phyloP scores from a whole-genome alignment of 2,113 vertebrate species.

The Cricetomys ansorgei region DNA sequence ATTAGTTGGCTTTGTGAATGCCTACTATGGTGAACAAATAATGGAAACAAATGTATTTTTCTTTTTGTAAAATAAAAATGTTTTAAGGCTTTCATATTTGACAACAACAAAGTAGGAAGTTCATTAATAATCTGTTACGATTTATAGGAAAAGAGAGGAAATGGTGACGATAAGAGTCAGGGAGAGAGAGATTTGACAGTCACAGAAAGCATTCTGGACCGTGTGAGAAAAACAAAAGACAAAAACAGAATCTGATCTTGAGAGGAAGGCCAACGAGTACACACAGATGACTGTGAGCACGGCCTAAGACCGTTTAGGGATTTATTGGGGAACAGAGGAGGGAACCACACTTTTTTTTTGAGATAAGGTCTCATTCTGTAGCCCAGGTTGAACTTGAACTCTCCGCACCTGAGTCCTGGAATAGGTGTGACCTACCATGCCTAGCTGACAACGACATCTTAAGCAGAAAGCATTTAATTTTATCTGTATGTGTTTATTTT shows the following conservation, averaged over 20 bases:
- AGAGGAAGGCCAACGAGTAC: background rate
- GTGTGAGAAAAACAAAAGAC: conserved; percentile 19
- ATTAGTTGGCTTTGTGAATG: background rate
- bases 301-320: background rate
- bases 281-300: background rate
- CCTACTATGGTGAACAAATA: conserved; percentile 21
- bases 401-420: background rate
- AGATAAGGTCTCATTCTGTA: background rate
- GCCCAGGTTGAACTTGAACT: background rate
- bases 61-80: background rate
- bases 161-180: background rate
- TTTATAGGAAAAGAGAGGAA: conserved; percentile 5
- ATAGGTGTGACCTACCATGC: background rate
- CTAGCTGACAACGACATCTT: background rate
- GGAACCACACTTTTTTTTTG: background rate
- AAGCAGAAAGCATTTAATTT: background rate
- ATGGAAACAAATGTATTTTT: conserved; percentile 28
- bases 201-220: background rate
- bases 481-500: background rate
- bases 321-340: background rate
- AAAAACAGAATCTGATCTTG: background rate
- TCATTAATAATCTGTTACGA: conserved; percentile 12
- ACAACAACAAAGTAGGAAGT: conserved; percentile 9
- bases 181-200: background rate
- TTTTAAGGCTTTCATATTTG: conserved; percentile 22